These are phyloP conservation scores for Xiphophorus hellerii DNA, from an alignment of 2,113 vertebrate genomes.

Conservation along the genomic window DNA sequence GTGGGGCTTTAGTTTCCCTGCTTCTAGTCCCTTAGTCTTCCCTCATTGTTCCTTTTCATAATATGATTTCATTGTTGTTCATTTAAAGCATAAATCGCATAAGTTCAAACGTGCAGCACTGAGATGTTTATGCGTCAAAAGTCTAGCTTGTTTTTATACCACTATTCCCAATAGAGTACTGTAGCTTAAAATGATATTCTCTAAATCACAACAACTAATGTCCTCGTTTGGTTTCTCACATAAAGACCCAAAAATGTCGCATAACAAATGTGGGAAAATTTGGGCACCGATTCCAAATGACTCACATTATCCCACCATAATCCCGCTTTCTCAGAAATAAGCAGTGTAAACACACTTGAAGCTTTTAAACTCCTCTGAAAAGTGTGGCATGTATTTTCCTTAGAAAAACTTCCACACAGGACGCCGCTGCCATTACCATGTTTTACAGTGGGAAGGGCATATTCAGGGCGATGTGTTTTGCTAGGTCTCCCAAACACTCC, in stretches of 20 bases:
- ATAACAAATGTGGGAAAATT: background rate
- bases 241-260: background rate
- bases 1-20: background rate
- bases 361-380: too few species aligned
- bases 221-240: background rate
- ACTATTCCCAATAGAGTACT: background rate
- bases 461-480: too few species aligned
- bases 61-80: background rate
- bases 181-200: background rate
- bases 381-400: too few species aligned
- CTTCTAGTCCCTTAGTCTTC: background rate
- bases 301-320: too few species aligned
- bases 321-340: background rate
- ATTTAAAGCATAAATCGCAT: background rate
- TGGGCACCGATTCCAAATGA: background rate
- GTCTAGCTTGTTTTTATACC: background rate
- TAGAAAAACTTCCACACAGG: too few species aligned
- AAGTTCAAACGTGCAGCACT: background rate
- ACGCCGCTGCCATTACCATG: too few species aligned
- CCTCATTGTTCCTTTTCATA: conserved; percentile 8
- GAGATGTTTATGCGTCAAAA: background rate
- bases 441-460: too few species aligned
- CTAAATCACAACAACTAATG: background rate
- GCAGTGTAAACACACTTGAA: background rate
- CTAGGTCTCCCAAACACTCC: too few species aligned